Conservation (phyloP, 2,797 vertebrate genomes). For the Anas georgica region DNA sequence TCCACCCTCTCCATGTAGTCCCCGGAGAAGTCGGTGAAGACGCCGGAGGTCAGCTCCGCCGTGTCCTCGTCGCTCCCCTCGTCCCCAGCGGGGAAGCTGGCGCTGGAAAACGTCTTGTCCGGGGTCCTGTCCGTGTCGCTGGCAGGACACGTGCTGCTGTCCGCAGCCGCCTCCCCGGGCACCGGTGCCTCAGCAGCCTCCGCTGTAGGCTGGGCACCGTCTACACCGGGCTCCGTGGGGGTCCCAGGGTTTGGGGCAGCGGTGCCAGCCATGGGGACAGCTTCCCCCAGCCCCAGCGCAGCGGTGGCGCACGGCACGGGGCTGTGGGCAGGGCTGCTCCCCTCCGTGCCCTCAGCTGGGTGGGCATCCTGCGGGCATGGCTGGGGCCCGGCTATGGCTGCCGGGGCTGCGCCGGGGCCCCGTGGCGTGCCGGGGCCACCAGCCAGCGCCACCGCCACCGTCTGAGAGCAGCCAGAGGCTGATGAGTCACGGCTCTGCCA, state of each 20-base stretch:
- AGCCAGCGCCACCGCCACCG: constrained; percentile 4
- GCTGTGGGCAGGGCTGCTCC: neutral
- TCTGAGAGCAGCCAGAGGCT: neutral
- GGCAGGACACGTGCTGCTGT: constrained; percentile 56
- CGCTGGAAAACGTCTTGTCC: constrained; percentile 74
- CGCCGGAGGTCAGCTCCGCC: constrained; percentile 84
- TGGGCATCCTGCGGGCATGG: neutral
- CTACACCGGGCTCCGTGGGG: fast-evolving
- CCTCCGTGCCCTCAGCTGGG: neutral
- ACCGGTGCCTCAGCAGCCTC: neutral
- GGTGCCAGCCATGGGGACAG: neutral
- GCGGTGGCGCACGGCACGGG: fast-evolving
- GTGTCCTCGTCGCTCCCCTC: constrained; percentile 83
- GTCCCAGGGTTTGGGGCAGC: neutral
- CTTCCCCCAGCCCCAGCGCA: neutral
- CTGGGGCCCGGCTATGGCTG: neutral
- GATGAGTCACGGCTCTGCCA: constrained; percentile 22
- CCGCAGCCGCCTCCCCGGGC: neutral
- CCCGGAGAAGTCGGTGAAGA: constrained; percentile 84
- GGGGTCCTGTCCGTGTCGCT: constrained; percentile 52
- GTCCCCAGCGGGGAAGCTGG: constrained; percentile 79
- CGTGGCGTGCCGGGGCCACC: neutral
- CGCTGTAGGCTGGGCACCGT: fast-evolving
- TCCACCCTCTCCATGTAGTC: constrained; percentile 80
- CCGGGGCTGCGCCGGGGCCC: neutral